These are phyloP conservation scores for Corapipo altera DNA, from an alignment of 2,113 vertebrate species.

Conservation along the genomic window DNA sequence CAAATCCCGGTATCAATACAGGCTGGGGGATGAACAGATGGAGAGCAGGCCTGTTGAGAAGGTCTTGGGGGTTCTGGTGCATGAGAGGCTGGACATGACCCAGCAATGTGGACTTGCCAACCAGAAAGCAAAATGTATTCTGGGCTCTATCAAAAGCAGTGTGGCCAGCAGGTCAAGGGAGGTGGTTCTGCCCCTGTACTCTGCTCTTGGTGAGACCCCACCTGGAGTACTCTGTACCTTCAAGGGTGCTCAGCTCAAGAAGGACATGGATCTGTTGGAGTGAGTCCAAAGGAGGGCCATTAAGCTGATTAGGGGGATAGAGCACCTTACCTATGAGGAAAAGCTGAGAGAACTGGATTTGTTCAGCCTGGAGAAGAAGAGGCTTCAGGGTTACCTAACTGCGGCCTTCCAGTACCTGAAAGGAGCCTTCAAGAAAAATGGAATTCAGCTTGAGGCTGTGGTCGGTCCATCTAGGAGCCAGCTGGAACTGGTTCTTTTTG, in stretches of 20 bases:
- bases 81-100: neutral
- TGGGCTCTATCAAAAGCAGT: neutral
- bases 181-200: neutral
- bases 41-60: neutral
- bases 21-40: neutral
- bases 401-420: neutral
- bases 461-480: neutral
- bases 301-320: neutral
- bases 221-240: neutral
- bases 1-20: accelerated
- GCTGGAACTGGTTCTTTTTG: neutral
- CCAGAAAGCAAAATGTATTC: neutral
- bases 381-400: neutral
- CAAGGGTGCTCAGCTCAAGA: neutral
- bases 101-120: neutral
- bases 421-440: neutral
- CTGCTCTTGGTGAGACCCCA: neutral
- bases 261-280: neutral
- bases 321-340: neutral
- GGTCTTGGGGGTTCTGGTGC: neutral
- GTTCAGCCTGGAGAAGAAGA: neutral
- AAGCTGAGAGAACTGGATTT: neutral
- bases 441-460: neutral
- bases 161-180: neutral
- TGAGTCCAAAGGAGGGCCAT: accelerated